Percentiles rank a stretch among this genome's conserved stretches.
phyloP scores from a whole-genome alignment of 2,113 vertebrate genomes.

The Uropsilus gracilis region DNA sequence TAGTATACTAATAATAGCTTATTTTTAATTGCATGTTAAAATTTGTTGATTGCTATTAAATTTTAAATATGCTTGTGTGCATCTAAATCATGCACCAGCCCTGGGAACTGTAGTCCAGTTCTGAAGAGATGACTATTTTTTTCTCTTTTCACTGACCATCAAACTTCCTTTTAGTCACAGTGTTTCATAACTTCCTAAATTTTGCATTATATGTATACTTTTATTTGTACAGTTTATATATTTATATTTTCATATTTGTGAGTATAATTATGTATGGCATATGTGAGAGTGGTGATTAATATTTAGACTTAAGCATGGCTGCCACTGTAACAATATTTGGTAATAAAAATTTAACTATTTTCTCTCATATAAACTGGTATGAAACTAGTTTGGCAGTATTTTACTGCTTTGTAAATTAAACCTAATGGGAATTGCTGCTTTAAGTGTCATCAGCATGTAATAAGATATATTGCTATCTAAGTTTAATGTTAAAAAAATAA shows the following conservation, averaged over 20 bases:
- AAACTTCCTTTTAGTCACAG: background rate
- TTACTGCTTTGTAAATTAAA: constrained; percentile 74
- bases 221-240: constrained; percentile 64
- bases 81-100: background rate
- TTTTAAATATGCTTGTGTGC: background rate
- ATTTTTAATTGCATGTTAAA: constrained; percentile 51
- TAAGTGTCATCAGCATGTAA: constrained; percentile 47
- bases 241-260: constrained; percentile 71
- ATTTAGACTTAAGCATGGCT: constrained; percentile 61
- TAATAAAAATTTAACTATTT: constrained; percentile 71
- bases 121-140: constrained; percentile 35
- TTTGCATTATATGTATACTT: constrained; percentile 54
- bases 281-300: constrained; percentile 68
- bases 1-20: background rate
- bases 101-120: background rate
- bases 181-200: constrained; percentile 29
- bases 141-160: too few relatives aligned
- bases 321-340: constrained; percentile 51
- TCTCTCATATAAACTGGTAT: constrained; percentile 57
- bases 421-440: constrained; percentile 50
- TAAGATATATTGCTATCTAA: constrained; percentile 47
- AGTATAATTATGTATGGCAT: constrained; percentile 63
- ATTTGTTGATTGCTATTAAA: constrained; percentile 29
- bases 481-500: constrained; percentile 61
- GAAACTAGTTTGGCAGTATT: constrained; percentile 63